A percentile compares a stretch with the other conserved stretches of the same genome.
phyloP scores from a whole-genome alignment of 2,888 invertebrate species.

The Drosophila parthenogenetica region DNA sequence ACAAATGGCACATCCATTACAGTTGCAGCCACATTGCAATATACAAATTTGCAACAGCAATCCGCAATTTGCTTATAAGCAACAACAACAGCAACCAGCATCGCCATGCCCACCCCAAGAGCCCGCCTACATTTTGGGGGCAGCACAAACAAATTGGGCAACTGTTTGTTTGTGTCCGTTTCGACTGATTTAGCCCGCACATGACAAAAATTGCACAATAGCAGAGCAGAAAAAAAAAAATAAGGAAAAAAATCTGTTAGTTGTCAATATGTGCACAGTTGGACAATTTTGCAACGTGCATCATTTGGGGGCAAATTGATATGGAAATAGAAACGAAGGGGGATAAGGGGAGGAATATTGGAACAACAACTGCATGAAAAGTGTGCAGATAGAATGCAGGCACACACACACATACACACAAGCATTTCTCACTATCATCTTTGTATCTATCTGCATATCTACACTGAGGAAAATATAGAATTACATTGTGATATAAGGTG shows the following conservation, averaged over 20 bases:
- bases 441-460: not conserved
- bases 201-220: constrained; percentile 73
- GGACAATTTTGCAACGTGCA: constrained; percentile 67
- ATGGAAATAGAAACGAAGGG: not conserved
- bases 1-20: constrained; percentile 77
- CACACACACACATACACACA: constrained; percentile 20
- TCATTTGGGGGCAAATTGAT: constrained; percentile 48
- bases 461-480: no score
- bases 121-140: constrained; percentile 11
- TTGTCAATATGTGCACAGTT: constrained; percentile 71
- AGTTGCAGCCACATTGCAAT: constrained; percentile 64
- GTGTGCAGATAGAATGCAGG: constrained; percentile 15
- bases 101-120: constrained; percentile 14
- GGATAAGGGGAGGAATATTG: no score
- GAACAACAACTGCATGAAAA: constrained; percentile 50
- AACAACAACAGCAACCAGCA: constrained; percentile 21
- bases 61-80: constrained; percentile 63
- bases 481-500: no score
- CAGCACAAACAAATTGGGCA: constrained; percentile 61
- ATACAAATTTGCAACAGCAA: constrained; percentile 65
- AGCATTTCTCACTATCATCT: not conserved
- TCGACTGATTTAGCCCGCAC: constrained; percentile 69
- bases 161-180: constrained; percentile 66
- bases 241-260: constrained; percentile 63
- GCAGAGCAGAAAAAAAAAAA: constrained; percentile 40